A percentile compares a stretch with the other conserved stretches of the same genome.
Conservation (phyloP, 2,797 vertebrate species). For the Spondyliosoma cantharus region DNA sequence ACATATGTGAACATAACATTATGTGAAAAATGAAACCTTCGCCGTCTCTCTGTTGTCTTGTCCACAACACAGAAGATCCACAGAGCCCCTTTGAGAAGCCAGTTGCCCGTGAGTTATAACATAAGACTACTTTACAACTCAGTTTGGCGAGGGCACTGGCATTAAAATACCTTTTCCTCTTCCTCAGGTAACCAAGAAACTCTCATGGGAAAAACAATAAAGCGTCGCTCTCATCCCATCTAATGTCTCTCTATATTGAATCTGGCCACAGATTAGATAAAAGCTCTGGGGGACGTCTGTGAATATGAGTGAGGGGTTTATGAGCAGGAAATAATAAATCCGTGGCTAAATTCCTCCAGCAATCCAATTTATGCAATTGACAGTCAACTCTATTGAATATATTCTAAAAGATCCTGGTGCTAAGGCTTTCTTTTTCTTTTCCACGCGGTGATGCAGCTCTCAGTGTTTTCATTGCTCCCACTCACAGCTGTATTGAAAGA, state of each 20-base stretch:
- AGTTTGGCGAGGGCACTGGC: not conserved
- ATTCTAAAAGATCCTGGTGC: not conserved
- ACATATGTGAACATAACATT: no score
- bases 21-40: no score
- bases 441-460: not conserved
- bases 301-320: constrained; percentile 42
- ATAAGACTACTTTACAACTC: not conserved
- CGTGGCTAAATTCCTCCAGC: constrained; percentile 28
- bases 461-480: not conserved
- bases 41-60: no score
- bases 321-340: constrained; percentile 54
- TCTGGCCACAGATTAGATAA: constrained; percentile 54
- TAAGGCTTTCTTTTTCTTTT: not conserved
- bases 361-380: constrained; percentile 38
- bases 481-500: not conserved
- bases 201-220: constrained; percentile 48
- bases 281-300: constrained; percentile 36
- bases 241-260: constrained; percentile 47
- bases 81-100: not conserved
- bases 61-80: no score
- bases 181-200: constrained; percentile 25
- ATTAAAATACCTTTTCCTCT: constrained; percentile 25
- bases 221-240: constrained; percentile 39
- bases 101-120: not conserved
- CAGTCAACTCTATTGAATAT: not conserved